Evolutionary conservation across 2,113 vertebrate genomes (phyloP).

Genomic region (Urocynchramus pylzowi): DNA sequence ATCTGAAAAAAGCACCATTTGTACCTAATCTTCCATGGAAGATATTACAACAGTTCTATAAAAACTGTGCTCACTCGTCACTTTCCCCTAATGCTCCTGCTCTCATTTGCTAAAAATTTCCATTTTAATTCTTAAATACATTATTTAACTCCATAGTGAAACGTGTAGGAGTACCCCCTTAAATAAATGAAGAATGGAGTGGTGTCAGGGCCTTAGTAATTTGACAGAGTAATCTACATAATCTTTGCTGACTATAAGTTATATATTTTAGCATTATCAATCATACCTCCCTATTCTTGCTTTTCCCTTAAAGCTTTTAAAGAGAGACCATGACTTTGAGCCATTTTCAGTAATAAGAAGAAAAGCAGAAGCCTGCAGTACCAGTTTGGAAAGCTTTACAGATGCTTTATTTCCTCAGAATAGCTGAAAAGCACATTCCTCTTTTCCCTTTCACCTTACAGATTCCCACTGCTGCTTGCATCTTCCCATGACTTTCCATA

Average conservation of each 20-base stretch:
- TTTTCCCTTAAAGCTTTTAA: neutral
- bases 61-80: neutral
- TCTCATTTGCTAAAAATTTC: neutral
- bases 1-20: neutral
- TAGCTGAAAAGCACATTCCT: neutral
- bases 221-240: neutral
- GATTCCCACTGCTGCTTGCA: neutral
- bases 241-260: neutral
- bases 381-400: neutral
- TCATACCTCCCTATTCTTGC: neutral
- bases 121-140: neutral
- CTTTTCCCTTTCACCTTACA: neutral
- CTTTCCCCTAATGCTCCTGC: neutral
- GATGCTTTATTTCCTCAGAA: neutral
- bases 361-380: neutral
- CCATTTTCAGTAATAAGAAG: neutral
- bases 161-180: neutral
- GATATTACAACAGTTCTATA: neutral
- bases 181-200: neutral
- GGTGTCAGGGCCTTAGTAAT: neutral
- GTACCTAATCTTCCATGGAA: neutral
- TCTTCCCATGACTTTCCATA: slow-evolving; percentile 8
- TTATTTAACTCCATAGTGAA: neutral
- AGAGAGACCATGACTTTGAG: neutral
- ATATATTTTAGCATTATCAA: neutral